A percentile compares a stretch with the other conserved stretches of the same genome.
Evolutionary conservation across 2,797 vertebrate genomes (phyloP).

Genomic region (Zonotrichia albicollis): DNA sequence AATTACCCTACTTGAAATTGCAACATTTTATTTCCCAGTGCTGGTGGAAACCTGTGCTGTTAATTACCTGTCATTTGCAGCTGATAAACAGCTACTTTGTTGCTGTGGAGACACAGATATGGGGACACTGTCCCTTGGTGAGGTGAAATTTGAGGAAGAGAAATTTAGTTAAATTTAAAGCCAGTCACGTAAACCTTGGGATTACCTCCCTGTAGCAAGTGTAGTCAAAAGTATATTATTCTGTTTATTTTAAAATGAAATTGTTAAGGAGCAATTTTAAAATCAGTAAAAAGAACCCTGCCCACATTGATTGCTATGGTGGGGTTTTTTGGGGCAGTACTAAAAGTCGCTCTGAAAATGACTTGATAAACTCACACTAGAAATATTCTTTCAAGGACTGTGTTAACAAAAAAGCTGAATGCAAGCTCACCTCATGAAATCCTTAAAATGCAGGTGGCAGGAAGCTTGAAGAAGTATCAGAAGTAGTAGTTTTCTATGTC

Average conservation of each 20-base stretch:
- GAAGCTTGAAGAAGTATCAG: background rate
- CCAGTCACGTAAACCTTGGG: background rate
- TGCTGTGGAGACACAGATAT: background rate
- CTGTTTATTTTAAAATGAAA: background rate
- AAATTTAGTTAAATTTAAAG: background rate
- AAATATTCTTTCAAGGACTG: background rate
- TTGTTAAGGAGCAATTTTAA: background rate
- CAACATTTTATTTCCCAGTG: background rate
- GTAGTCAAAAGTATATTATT: background rate
- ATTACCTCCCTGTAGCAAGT: rapidly evolving
- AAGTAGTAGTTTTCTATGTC: background rate
- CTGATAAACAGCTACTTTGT: background rate
- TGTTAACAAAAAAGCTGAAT: background rate
- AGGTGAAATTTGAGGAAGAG: background rate
- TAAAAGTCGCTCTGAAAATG: background rate
- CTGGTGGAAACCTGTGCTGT: background rate
- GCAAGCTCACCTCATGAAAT: background rate
- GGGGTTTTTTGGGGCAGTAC: rapidly evolving
- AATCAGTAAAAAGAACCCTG: background rate
- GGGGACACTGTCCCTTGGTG: too few species aligned
- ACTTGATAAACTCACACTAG: background rate
- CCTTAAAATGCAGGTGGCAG: background rate
- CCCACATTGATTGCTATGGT: background rate
- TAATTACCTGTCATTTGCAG: background rate
- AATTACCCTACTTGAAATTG: background rate